Evolutionary conservation across 2,888 invertebrate species (phyloP).

Genomic region (Sepioteuthis lessoniana): DNA sequence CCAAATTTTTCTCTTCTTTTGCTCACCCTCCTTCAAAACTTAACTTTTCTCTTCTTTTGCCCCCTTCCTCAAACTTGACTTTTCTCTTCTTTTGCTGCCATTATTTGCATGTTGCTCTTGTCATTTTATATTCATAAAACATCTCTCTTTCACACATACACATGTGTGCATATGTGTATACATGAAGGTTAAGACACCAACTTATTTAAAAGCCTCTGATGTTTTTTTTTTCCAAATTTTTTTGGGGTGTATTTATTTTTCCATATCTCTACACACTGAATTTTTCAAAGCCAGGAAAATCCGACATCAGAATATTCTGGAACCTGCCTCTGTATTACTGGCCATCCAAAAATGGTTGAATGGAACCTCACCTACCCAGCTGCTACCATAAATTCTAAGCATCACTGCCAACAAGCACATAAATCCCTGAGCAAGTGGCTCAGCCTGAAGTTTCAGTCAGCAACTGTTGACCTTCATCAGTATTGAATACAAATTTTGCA

Average conservation of each 20-base stretch:
- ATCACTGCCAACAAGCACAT: not conserved
- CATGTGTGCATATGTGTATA: not conserved
- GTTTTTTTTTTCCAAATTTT: not conserved
- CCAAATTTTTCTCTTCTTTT: no score
- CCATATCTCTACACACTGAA: not conserved
- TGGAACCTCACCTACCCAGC: not conserved
- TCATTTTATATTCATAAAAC: not conserved
- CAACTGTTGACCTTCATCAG: slow-evolving; percentile 16
- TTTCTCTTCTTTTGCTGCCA: no score
- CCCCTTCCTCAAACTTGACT: no score
- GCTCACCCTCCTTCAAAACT: no score
- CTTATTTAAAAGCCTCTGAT: slow-evolving; percentile 11
- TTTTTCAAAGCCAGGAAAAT: not conserved
- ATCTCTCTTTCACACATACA: not conserved
- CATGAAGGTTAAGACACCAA: slow-evolving; percentile 33
- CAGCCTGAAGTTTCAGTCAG: not conserved
- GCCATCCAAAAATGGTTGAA: not conserved
- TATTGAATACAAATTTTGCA: slow-evolving; percentile 11
- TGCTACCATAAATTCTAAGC: not conserved
- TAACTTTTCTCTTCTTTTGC: no score
- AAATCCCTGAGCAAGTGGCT: slow-evolving; percentile 5
- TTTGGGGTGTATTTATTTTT: not conserved
- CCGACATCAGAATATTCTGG: not conserved
- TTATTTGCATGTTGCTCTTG: not conserved
- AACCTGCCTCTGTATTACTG: slow-evolving; percentile 33